Evolutionary conservation across 2,888 invertebrate species (phyloP).

Genomic region (Athrips mouffetella): DNA sequence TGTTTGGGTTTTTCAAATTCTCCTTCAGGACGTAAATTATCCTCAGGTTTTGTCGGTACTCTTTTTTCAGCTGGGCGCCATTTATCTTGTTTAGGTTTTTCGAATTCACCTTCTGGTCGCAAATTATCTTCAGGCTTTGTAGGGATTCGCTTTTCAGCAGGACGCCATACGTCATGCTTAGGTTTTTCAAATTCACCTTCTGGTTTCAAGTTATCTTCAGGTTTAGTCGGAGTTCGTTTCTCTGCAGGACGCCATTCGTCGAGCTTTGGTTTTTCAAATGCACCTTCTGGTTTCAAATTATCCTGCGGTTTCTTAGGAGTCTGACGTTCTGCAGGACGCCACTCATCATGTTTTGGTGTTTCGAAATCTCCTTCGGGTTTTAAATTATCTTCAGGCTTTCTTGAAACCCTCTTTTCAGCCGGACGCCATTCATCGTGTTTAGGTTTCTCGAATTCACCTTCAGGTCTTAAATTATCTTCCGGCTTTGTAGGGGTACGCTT

Average conservation of each 20-base stretch:
- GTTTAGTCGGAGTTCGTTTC: conserved; percentile 54
- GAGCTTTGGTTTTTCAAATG: conserved; percentile 65
- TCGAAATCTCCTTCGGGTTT: conserved; percentile 78
- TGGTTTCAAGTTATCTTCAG: conserved; percentile 73
- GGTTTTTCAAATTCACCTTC: conserved; percentile 75
- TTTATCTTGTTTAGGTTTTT: conserved; percentile 44
- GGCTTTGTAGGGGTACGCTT: conserved; percentile 52
- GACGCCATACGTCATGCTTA: conserved; percentile 48
- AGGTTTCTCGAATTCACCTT: conserved; percentile 73
- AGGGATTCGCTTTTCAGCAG: conserved; percentile 50
- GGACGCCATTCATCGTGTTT: conserved; percentile 63
- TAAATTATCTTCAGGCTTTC: conserved; percentile 78
- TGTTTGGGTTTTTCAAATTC: conserved; percentile 73
- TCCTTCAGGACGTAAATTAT: conserved; percentile 74
- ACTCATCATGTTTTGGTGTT: conserved; percentile 52
- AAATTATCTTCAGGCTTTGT: conserved; percentile 72
- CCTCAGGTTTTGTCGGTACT: conserved; percentile 51
- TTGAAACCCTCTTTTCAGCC: conserved; percentile 69
- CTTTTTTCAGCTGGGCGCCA: conserved; percentile 68
- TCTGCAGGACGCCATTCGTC: conserved; percentile 68
- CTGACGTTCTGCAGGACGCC: conserved; percentile 71
- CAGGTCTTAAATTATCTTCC: conserved; percentile 70
- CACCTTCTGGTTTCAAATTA: conserved; percentile 74
- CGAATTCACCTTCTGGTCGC: conserved; percentile 73
- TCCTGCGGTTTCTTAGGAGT: conserved; percentile 56